A percentile compares a stretch with the other conserved stretches of the same genome.
phyloP scores from a whole-genome alignment of 1,140 invertebrate genomes.

The Drosophila serrata region DNA sequence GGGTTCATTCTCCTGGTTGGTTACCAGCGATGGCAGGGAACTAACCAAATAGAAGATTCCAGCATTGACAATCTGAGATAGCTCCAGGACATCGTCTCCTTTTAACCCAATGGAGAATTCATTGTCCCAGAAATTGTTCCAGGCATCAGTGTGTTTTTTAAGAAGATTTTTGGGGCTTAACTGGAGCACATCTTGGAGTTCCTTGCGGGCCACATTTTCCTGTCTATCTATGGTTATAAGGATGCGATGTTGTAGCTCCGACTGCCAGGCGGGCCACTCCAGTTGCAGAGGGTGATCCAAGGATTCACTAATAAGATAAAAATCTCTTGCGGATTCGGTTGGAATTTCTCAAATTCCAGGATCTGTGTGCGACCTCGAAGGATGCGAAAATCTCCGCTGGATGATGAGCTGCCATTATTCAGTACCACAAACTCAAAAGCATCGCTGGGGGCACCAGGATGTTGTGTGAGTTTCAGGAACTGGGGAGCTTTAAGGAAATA shows the following conservation, averaged over 20 bases:
- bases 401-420: slow-evolving; percentile 33
- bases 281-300: slow-evolving; percentile 58
- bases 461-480: slow-evolving; percentile 41
- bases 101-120: slow-evolving; percentile 85
- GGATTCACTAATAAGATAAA: slow-evolving; percentile 67
- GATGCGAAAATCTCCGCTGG: slow-evolving; percentile 37
- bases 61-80: slow-evolving; percentile 86
- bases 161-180: slow-evolving; percentile 28
- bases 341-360: slow-evolving; percentile 84
- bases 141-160: slow-evolving; percentile 45
- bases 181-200: slow-evolving; percentile 85
- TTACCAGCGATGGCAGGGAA: slow-evolving; percentile 86
- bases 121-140: slow-evolving; percentile 70
- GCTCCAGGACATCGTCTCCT: slow-evolving; percentile 85
- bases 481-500: slow-evolving; percentile 29
- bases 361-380: slow-evolving; percentile 53
- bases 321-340: slow-evolving; percentile 82
- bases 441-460: slow-evolving; percentile 47
- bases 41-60: slow-evolving; percentile 87
- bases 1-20: slow-evolving; percentile 84
- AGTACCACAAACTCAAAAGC: slow-evolving; percentile 60
- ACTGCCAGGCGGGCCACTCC: slow-evolving; percentile 84
- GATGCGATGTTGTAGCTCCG: slow-evolving; percentile 85
- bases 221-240: slow-evolving; percentile 86
- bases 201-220: slow-evolving; percentile 85